These are phyloP conservation scores for Gibbula magus DNA, from an alignment of 2,888 invertebrate species.

Conservation along the genomic window DNA sequence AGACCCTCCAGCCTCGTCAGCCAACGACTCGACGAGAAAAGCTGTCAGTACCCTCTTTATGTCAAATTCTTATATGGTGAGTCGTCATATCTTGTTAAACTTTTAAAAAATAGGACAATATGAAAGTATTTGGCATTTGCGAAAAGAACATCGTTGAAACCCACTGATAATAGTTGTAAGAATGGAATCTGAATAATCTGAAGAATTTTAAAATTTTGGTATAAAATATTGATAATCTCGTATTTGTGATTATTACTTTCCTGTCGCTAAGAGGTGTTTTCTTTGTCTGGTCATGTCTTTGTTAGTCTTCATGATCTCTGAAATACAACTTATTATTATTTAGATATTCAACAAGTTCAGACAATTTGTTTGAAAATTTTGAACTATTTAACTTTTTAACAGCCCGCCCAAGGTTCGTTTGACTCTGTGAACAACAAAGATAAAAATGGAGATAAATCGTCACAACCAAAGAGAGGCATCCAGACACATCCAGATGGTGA, in stretches of 20 bases:
- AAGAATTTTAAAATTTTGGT: too few species aligned
- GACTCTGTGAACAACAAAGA: constrained; percentile 69
- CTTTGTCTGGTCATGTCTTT: background rate
- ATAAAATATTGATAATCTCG: background rate
- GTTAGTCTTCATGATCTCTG: background rate
- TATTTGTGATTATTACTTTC: background rate
- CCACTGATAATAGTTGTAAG: background rate
- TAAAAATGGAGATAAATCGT: constrained; percentile 61
- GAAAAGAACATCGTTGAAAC: background rate
- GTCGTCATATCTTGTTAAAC: background rate
- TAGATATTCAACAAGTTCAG: background rate
- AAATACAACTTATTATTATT: background rate
- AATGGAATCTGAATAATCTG: too few species aligned
- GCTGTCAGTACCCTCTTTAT: constrained; percentile 47
- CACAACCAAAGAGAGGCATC: constrained; percentile 83
- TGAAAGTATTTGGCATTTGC: too few species aligned
- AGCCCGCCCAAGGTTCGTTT: constrained; percentile 54
- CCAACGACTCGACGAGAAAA: constrained; percentile 52
- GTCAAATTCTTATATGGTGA: background rate
- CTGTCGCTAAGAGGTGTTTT: too few species aligned
- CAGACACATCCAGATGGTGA: constrained; percentile 95
- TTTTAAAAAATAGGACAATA: too few species aligned
- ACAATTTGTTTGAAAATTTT: too few species aligned
- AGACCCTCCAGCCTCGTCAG: constrained; percentile 55
- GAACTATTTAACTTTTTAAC: background rate